phyloP scores from a whole-genome alignment of 2,888 invertebrate genomes.

The Phalera bucephala region DNA sequence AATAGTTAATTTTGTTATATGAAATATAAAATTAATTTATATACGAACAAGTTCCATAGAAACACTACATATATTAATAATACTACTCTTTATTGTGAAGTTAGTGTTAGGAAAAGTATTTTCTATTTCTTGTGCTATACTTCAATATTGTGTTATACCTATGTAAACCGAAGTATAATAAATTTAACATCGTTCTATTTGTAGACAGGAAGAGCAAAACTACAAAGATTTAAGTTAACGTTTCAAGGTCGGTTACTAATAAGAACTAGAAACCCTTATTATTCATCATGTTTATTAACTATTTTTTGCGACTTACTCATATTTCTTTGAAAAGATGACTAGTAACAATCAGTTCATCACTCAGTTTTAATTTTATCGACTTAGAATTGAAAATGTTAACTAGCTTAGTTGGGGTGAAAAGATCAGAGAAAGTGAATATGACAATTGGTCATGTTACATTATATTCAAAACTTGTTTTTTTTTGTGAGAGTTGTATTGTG shows the following conservation, averaged over 20 bases:
- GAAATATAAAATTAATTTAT: too few relatives aligned
- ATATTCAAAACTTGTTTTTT: conserved; percentile 69
- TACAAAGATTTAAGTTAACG: conserved; percentile 13
- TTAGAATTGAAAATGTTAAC: conserved; percentile 46
- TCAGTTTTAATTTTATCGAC: conserved; percentile 45
- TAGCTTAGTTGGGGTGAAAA: conserved; percentile 47
- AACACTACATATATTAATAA: too few relatives aligned
- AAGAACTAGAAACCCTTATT: conserved; percentile 20
- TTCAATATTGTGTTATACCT: too few relatives aligned
- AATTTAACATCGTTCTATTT: too few relatives aligned
- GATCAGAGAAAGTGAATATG: conserved; percentile 63
- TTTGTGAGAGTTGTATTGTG: conserved; percentile 56
- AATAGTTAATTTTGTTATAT: too few relatives aligned
- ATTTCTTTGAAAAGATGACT: conserved; percentile 30
- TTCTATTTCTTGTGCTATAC: too few relatives aligned
- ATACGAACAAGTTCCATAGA: too few relatives aligned
- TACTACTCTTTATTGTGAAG: too few relatives aligned
- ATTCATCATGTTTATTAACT: conserved; percentile 19
- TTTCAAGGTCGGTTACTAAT: conserved; percentile 20
- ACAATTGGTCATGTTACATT: conserved; percentile 60
- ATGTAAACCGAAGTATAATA: too few relatives aligned
- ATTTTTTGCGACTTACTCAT: conserved; percentile 16
- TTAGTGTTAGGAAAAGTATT: too few relatives aligned
- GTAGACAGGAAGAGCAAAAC: conserved; percentile 14
- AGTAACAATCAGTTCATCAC: conserved; percentile 55